phyloP scores from a whole-genome alignment of 2,113 vertebrate species.

The Proterorhinus semilunaris region DNA sequence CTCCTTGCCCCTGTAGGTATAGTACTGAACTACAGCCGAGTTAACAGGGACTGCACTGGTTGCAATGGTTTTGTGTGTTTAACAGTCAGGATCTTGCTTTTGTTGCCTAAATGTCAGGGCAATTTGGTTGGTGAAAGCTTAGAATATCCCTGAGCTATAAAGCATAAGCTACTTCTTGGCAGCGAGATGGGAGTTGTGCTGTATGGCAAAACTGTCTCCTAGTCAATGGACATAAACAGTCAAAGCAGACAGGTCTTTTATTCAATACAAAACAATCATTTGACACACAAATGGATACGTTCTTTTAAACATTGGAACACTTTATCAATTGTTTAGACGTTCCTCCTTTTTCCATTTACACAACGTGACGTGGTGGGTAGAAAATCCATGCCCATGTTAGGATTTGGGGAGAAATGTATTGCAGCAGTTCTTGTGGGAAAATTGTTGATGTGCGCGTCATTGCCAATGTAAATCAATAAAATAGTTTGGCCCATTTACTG shows the following conservation, averaged over 20 bases:
- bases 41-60: too few relatives aligned
- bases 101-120: not conserved
- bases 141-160: not conserved
- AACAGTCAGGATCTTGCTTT: not conserved
- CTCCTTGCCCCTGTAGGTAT: too few relatives aligned
- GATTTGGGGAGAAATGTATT: conserved; percentile 24
- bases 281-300: conserved; percentile 20
- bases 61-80: too few relatives aligned
- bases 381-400: conserved; percentile 36
- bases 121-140: not conserved
- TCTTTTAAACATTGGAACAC: conserved; percentile 29
- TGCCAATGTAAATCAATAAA: conserved; percentile 46
- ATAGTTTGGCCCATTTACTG: conserved; percentile 18
- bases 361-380: conserved; percentile 9
- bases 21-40: too few relatives aligned
- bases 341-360: conserved; percentile 11
- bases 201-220: too few relatives aligned
- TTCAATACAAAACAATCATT: conserved; percentile 9
- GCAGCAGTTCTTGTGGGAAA: conserved; percentile 44
- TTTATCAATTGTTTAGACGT: conserved; percentile 35
- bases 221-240: conserved; percentile 12
- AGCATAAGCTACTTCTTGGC: not conserved
- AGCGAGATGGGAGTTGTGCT: not conserved
- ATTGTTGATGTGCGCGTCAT: conserved; percentile 37
- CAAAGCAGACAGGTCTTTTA: not conserved